Evolutionary conservation across 2,888 invertebrate genomes (phyloP), one percentile per base, ranked within the genome.

Genomic region (Acholoe squamosa): DNA sequence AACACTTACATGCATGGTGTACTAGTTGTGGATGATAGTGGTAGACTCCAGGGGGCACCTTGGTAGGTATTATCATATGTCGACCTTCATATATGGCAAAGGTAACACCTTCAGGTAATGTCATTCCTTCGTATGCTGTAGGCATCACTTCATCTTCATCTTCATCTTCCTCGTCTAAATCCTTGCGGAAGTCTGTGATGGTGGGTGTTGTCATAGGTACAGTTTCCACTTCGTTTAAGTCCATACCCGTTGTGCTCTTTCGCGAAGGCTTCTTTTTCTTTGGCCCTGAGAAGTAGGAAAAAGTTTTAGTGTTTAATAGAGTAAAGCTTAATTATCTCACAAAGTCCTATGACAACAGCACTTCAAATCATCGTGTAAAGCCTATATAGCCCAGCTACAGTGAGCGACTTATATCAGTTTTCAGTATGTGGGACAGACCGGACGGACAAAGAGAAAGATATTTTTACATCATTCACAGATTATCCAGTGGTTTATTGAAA

Each of bases 141-240:
- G 71, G 25, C 28, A 28, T 25, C 5, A 71, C 71, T 22, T 71
- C 71, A 28, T 71, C 71, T 22, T 71, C 71, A 25, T 71, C 25
- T 7, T 71, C 71, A 28, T 71, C 71, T 22, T 71, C 25, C 28
- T 71, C 71, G 28, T 71, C 71, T 14, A 28, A 22, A 14, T 71
- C 25, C 28, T 71, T 25, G 71, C 14, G 28, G 28, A 71, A 28
- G 71, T 71, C 71, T 3, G 71, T 28, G 71, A 71, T 14, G 28
- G 28, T 14, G 25, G 71, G 71, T 5, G 71, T 71, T 3, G 71
- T 71, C 71, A 71, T 28, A 5, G 71, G 71, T 14, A 71, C 28
- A 14, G 71, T 71, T 28, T 71, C 71, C 28, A 71, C 71, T 25
- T 71, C 71, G 71, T 71, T 71, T 22, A 71, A 14, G 71, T 71